Evolutionary conservation across 2,888 invertebrate genomes (phyloP), one percentile per base, ranked within the genome.

Genomic region (Panorpa germanica): DNA sequence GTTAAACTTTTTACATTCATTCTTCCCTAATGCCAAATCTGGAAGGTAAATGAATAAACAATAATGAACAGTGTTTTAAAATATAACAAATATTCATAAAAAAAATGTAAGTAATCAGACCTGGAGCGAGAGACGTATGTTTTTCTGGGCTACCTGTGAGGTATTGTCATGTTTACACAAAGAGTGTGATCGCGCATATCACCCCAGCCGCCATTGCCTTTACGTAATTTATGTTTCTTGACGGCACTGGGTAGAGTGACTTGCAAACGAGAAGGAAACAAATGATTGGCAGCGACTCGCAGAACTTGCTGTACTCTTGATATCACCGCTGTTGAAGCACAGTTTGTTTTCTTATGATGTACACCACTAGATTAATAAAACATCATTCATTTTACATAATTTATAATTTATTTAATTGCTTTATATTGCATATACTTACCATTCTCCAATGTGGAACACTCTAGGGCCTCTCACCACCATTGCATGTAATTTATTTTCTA

Each of bases 381-480:
- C 13, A 6, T 7, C 8, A 12, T 12, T 14, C 11, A 9, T 29
- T 5, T 17, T 10, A 29, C 28, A 18, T 29, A 15, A 11, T 29
- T 22, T n/a, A 11, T 14, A 16, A 15, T 25, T 2, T 23, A 12
- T 25, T 11, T 31, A 16, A 12, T 11, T 9, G 11, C 13, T 21
- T 6, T 11, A 5, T 16, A 21, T 25, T 21, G 13, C 27, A 27
- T 29, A 11, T 8, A 54, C 70, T 61, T 53, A 93, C 90, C 96
- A 98, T 63, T 96, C 95, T 17, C 96, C 98, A 45, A 96, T 93
- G 58, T 98, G 98, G 57, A 95, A 93, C 34, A 98, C 90, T 35
- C 96, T 57, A 0, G 96, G 93, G 0, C 90, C 88, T 44, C 85
- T 76, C 46, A 88, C 76, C 41, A 90, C 71, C 59, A 95, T 76